Percentiles rank a stretch among this genome's conserved stretches.
phyloP scores from a whole-genome alignment of 92 coral and sea anemone species.

The Siderastrea siderea region DNA sequence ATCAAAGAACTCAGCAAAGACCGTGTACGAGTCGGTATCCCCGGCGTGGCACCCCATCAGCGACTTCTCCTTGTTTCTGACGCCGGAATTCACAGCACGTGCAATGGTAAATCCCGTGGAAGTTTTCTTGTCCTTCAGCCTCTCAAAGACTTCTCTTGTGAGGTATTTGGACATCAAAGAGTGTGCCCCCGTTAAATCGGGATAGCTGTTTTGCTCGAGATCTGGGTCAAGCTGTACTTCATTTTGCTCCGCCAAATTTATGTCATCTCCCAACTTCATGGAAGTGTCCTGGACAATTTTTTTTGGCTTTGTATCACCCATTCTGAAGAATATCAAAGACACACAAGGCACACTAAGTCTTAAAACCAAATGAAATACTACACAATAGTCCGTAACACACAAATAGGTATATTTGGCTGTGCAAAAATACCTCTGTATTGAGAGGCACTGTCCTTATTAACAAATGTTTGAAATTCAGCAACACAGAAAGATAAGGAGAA shows the following conservation, averaged over 20 bases:
- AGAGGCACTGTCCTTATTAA: no score
- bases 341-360: no score
- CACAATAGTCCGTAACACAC: no score
- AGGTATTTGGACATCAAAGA: slow-evolving; percentile 28
- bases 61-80: slow-evolving; percentile 53
- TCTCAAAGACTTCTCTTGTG: slow-evolving; percentile 61
- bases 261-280: slow-evolving; percentile 50
- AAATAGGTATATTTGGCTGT: no score
- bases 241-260: slow-evolving; percentile 41
- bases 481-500: no score
- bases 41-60: slow-evolving; percentile 79
- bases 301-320: no score
- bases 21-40: slow-evolving; percentile 73
- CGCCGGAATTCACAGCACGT: slow-evolving; percentile 76
- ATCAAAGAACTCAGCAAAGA: slow-evolving; percentile 73
- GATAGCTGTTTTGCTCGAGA: slow-evolving; percentile 74
- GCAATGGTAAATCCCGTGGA: slow-evolving; percentile 76
- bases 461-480: no score
- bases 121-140: slow-evolving; percentile 53
- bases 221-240: slow-evolving; percentile 72
- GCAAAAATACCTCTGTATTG: no score
- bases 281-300: slow-evolving; percentile 40
- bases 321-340: no score
- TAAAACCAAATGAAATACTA: no score
- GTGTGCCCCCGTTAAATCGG: slow-evolving; percentile 29